phyloP scores from a whole-genome alignment of 2,113 vertebrate species.

The mouse (Mus musculus) region DNA sequence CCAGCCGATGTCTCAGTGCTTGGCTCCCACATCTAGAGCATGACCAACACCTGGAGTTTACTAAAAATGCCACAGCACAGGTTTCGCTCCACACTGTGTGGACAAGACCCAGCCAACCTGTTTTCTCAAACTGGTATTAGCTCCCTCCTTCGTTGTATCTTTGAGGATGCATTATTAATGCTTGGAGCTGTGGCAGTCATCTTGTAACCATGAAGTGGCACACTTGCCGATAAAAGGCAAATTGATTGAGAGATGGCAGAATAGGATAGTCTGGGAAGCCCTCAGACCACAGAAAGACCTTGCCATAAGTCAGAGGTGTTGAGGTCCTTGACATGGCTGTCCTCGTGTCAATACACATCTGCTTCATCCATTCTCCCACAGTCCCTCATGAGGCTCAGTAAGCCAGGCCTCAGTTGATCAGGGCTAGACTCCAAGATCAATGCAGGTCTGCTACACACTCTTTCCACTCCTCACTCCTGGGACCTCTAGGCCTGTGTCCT shows the following conservation, averaged over 20 bases:
- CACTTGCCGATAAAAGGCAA: conserved; percentile 6
- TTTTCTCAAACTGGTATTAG: neutral
- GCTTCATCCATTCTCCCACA: neutral
- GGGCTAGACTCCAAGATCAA: neutral
- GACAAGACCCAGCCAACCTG: neutral
- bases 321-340: neutral
- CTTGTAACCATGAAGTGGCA: neutral
- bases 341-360: neutral
- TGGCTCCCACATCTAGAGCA: neutral
- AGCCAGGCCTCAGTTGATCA: neutral
- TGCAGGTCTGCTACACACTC: neutral
- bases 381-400: neutral
- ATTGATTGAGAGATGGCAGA: neutral
- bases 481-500: neutral
- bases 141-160: neutral
- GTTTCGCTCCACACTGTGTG: neutral
- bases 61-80: neutral
- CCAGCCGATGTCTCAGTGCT: neutral
- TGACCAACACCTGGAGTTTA: neutral
- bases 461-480: neutral
- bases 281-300: neutral
- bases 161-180: neutral
- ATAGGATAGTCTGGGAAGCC: neutral
- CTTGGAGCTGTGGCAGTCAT: neutral
- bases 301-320: neutral